Evolutionary conservation across 1,140 invertebrate genomes (phyloP).

Genomic region (Camponotus floridanus): DNA sequence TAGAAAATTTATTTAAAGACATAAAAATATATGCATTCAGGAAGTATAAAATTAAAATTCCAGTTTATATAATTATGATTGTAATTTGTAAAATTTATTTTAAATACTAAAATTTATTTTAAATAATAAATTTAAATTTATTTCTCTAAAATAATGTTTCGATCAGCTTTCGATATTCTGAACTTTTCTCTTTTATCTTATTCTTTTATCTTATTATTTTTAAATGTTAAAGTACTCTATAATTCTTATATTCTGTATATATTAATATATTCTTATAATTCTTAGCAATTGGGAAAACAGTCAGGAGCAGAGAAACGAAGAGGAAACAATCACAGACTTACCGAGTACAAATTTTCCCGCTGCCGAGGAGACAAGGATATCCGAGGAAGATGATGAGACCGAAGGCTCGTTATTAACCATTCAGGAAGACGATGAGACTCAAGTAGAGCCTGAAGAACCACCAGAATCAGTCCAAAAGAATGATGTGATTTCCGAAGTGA

Average conservation of each 20-base stretch:
- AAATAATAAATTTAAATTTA: background rate
- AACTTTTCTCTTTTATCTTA: background rate
- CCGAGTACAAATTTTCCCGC: background rate
- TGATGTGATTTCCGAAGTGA: slow-evolving; percentile 79
- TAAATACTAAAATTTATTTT: background rate
- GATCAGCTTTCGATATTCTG: too few species aligned
- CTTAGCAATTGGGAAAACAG: slow-evolving; percentile 80
- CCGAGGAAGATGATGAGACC: slow-evolving; percentile 79
- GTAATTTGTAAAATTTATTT: slow-evolving; percentile 10
- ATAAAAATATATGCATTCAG: too few species aligned
- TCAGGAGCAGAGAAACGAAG: slow-evolving; percentile 81
- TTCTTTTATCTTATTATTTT: background rate
- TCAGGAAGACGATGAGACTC: slow-evolving; percentile 79
- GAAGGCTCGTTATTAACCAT: slow-evolving; percentile 74
- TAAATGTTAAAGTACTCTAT: slow-evolving; percentile 9
- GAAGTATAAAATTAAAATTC: background rate
- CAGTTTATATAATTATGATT: slow-evolving; percentile 7
- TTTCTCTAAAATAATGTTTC: too few species aligned
- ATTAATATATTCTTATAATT: background rate
- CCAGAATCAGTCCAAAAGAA: slow-evolving; percentile 75
- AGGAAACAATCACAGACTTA: slow-evolving; percentile 70
- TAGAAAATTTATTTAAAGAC: background rate
- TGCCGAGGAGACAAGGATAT: background rate
- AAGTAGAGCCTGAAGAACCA: slow-evolving; percentile 75
- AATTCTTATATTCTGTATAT: too few species aligned